Evolutionary conservation across 2,888 invertebrate genomes (phyloP).

Genomic region (Acanthosepion lycidas): DNA sequence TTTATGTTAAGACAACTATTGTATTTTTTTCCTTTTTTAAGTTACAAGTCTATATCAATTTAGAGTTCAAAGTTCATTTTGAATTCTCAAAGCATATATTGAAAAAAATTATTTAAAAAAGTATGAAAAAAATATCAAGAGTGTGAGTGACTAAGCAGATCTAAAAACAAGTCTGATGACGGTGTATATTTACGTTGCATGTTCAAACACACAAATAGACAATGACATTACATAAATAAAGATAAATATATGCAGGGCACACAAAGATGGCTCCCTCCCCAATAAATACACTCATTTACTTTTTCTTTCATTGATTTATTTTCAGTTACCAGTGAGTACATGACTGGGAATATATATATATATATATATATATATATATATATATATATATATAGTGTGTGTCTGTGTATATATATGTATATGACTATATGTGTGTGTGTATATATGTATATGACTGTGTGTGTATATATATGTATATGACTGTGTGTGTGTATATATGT

Average conservation of each 20-base stretch:
- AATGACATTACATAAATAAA: conserved; percentile 18
- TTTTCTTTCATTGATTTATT: not conserved
- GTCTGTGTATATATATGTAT: not conserved
- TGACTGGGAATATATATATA: not conserved
- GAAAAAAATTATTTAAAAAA: not conserved
- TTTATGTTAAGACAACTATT: no score
- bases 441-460: no score
- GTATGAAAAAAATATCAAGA: not conserved
- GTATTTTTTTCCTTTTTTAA: no score
- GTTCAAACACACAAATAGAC: not conserved
- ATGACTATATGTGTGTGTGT: not conserved
- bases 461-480: not conserved
- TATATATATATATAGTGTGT: not conserved
- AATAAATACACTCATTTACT: not conserved
- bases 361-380: not conserved
- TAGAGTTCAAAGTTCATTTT: not conserved
- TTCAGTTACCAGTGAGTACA: not conserved
- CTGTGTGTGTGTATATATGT: not conserved
- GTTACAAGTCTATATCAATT: not conserved
- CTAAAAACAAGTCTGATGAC: not conserved
- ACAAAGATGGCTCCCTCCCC: not conserved
- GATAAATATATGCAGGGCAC: conserved; percentile 4
- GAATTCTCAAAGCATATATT: not conserved
- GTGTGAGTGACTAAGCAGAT: not conserved
- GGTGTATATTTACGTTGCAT: not conserved